phyloP scores from a whole-genome alignment of 2,888 invertebrate species.

The Lasioglossum malachurum region DNA sequence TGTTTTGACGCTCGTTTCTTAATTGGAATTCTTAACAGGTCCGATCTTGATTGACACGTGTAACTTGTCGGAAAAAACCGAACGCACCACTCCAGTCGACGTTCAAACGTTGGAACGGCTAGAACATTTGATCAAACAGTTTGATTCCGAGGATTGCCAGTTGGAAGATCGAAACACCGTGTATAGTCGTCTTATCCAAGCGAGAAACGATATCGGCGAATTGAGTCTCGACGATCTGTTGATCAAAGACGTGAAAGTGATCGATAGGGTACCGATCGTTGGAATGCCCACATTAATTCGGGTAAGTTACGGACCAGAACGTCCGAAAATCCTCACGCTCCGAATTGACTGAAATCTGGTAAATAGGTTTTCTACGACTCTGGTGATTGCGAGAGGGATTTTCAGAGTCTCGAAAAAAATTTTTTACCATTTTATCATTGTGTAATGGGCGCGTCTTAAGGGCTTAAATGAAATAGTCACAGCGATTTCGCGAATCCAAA shows the following conservation, averaged over 20 bases:
- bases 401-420: too few relatives aligned
- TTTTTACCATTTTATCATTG: background rate
- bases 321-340: too few relatives aligned
- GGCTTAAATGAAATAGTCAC: too few relatives aligned
- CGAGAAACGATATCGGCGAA: conserved; percentile 88
- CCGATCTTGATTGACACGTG: conserved; percentile 93
- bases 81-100: conserved; percentile 90
- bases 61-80: conserved; percentile 89
- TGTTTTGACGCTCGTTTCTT: background rate
- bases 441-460: too few relatives aligned
- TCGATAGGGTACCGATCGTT: conserved; percentile 87
- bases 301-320: conserved; percentile 81
- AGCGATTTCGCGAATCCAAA: too few relatives aligned
- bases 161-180: conserved; percentile 74
- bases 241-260: conserved; percentile 91
- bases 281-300: conserved; percentile 89
- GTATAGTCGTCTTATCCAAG: conserved; percentile 87
- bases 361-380: background rate
- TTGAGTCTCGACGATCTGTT: conserved; percentile 90
- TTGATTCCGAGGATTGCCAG: background rate
- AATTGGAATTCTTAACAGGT: conserved; percentile 84
- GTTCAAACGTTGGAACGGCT: conserved; percentile 86
- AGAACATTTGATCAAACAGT: conserved; percentile 83
- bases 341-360: too few relatives aligned
- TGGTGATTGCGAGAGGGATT: too few relatives aligned